Conservation (phyloP, 2,888 invertebrate genomes). For the Aspidiotus rigidus region DNA sequence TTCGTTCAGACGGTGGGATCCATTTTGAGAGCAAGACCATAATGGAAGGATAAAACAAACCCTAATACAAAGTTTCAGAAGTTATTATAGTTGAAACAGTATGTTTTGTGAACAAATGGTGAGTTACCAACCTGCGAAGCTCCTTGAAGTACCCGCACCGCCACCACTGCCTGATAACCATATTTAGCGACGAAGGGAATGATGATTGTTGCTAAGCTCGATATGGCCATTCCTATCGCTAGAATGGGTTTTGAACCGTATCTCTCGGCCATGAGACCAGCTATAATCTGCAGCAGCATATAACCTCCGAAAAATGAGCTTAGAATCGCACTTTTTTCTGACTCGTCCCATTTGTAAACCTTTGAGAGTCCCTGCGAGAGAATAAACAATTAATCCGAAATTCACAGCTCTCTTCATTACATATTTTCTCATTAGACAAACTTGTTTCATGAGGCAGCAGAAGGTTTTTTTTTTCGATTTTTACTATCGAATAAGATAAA, state of each 20-base stretch:
- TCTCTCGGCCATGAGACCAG: constrained; percentile 46
- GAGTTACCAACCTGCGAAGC: constrained; percentile 34
- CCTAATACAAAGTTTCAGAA: constrained; percentile 44
- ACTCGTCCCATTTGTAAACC: constrained; percentile 53
- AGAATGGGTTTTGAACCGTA: constrained; percentile 47
- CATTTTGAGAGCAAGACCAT: constrained; percentile 60
- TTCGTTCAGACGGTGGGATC: constrained; percentile 61
- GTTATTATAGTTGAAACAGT: too few species aligned
- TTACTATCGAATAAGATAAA: too few species aligned
- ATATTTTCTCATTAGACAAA: too few species aligned
- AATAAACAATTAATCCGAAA: background rate
- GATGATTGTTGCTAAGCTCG: constrained; percentile 33
- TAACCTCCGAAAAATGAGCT: constrained; percentile 74
- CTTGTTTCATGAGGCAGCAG: too few species aligned
- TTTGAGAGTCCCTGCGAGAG: constrained; percentile 40
- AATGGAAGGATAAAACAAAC: constrained; percentile 57
- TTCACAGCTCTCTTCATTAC: too few species aligned
- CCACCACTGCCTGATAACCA: constrained; percentile 27
- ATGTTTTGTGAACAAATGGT: too few species aligned
- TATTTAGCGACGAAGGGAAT: constrained; percentile 34
- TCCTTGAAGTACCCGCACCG: constrained; percentile 35
- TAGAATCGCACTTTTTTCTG: constrained; percentile 51
- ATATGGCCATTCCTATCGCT: constrained; percentile 36
- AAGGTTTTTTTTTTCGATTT: too few species aligned
- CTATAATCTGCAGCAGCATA: constrained; percentile 59